Evolutionary conservation across 1,140 invertebrate genomes (phyloP).

Genomic region (Ylistrum balloti): DNA sequence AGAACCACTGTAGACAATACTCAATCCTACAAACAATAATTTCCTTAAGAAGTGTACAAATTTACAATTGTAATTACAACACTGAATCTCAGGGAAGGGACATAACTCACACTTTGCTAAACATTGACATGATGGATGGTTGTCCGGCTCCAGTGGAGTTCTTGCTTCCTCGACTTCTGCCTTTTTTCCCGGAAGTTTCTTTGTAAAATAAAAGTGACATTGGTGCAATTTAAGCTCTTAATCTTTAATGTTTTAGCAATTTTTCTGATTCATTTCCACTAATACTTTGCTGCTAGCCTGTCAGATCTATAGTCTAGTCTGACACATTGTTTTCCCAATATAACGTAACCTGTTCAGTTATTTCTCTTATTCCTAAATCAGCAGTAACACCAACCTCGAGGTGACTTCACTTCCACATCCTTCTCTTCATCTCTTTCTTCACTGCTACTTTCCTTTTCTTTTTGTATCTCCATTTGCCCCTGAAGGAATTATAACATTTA

Average conservation of each 20-base stretch:
- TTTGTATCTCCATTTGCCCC: slow-evolving; percentile 46
- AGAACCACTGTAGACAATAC: no score
- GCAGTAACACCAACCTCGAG: background rate
- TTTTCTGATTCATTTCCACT: no score
- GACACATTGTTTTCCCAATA: no score
- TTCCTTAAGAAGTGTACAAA: no score
- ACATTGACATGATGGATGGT: slow-evolving; percentile 69
- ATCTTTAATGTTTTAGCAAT: no score
- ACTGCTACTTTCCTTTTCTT: background rate
- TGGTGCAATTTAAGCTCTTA: no score
- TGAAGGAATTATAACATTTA: background rate
- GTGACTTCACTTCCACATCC: background rate
- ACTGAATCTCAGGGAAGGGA: background rate
- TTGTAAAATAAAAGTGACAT: background rate
- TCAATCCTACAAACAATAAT: no score
- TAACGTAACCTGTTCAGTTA: no score
- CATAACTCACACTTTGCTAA: slow-evolving; percentile 65
- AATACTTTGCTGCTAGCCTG: no score
- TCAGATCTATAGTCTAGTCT: no score
- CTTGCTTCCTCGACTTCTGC: slow-evolving; percentile 58
- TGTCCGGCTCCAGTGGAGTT: slow-evolving; percentile 53
- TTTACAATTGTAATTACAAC: no score
- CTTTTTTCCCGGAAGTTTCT: slow-evolving; percentile 51
- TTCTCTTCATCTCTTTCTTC: slow-evolving; percentile 55
- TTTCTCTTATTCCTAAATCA: no score